Base-by-base conservation (phyloP, 2,113 vertebrate species). In the Mobula hypostoma region DNA sequence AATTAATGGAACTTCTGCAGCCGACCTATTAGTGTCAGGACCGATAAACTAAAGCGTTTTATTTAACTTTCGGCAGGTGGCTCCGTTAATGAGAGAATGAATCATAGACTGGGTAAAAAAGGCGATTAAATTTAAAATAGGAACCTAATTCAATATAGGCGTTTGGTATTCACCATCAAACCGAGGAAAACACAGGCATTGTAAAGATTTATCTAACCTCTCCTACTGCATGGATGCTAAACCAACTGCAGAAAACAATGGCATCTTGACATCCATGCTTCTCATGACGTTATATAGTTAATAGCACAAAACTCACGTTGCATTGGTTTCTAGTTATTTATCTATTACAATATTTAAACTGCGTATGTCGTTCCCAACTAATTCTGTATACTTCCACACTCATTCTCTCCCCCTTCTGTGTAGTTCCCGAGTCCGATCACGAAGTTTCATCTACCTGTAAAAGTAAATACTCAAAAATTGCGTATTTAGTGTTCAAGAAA, bases 21-120 rank as follows among this genome's bases (percentile, higher is more conserved):
- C 8, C 94, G 96, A 95, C 96, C 96, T 96, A 97, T 97, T 96
- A 95, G 95, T 96, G 96, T 95, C 95, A 96, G 94, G 95, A 95
- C 95, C 96, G 96, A 96, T 96, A 97, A 96, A 96, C 95, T 95
- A 96, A 96, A 97, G 96, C 96, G 48, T 96, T 96, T 58, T 97
- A 96, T 97, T 96, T 96, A 96, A 96, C 96, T 96, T 97, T 96
- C 96, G 97, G 97, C 97, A 97, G 96, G 97, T 97, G 97, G 96
- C 96, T 97, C 96, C 96, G 96, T 97, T 97, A 95, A 96, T 95
- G 96, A 96, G 96, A 97, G 96, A 96, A 96, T 96, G 96, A 96
- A 72, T 58, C 19, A 85, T 11, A 68, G 79, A 56, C n/a, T 36
- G 68, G 15, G 15, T 36, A 40, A 97, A 97, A 96, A 97, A 96